Evolutionary conservation across 2,888 invertebrate genomes (phyloP).

Genomic region (Arge pagana): DNA sequence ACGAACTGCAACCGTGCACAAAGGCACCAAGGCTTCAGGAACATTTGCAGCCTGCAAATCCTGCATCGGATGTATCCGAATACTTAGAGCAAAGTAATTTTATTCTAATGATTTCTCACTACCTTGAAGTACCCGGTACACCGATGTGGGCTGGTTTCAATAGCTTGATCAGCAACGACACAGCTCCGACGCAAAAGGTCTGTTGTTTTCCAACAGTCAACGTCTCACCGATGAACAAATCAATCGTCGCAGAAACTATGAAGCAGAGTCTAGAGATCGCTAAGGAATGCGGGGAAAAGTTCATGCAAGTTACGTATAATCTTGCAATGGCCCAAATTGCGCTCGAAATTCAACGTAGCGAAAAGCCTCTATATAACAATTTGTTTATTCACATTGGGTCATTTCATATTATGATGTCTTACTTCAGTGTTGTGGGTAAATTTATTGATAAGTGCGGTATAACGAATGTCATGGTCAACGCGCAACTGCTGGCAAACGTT

Average conservation of each 20-base stretch:
- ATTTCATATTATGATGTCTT: conserved; percentile 37
- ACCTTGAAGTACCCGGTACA: conserved; percentile 1
- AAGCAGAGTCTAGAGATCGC: conserved; percentile 26
- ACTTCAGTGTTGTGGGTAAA: conserved; percentile 32
- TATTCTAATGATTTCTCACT: conserved; percentile 24
- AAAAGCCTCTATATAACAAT: conserved; percentile 25
- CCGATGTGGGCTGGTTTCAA: conserved; percentile 28
- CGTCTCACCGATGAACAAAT: conserved; percentile 19
- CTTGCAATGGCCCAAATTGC: conserved; percentile 31
- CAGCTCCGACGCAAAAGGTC: conserved; percentile 18
- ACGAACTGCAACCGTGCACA: conserved; percentile 2
- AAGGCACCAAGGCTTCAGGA: conserved; percentile 9
- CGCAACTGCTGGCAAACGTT: conserved; percentile 37
- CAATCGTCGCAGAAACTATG: conserved; percentile 36
- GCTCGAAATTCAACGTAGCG: conserved; percentile 27
- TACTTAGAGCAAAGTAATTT: neutral
- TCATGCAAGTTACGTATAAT: conserved; percentile 31
- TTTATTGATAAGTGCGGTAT: conserved; percentile 36
- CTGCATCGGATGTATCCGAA: conserved; percentile 20
- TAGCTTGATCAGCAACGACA: conserved; percentile 9
- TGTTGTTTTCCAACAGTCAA: conserved; percentile 26
- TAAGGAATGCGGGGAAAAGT: conserved; percentile 28
- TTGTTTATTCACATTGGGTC: conserved; percentile 37
- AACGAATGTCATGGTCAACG: conserved; percentile 35
- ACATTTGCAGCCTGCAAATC: conserved; percentile 1